Evolutionary conservation across 2,113 vertebrate species (phyloP).

Genomic region (Cephalopterus ornatus): DNA sequence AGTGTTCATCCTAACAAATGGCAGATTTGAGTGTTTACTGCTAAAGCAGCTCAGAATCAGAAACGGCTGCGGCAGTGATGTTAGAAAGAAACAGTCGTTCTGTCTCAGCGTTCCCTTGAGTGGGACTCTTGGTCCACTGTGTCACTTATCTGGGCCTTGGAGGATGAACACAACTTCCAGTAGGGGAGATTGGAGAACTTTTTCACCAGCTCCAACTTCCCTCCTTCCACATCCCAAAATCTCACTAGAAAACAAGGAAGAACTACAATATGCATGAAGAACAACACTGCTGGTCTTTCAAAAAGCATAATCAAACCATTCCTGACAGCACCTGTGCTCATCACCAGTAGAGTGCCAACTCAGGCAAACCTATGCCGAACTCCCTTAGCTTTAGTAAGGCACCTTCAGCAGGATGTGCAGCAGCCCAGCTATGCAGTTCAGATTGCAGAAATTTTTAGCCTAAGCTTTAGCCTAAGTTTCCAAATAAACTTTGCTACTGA

Average conservation of each 20-base stretch:
- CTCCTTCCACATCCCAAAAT: background rate
- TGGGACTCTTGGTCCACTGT: background rate
- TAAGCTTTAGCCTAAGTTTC: background rate
- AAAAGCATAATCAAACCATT: background rate
- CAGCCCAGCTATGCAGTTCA: background rate
- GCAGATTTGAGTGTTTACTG: background rate
- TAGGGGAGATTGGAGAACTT: background rate
- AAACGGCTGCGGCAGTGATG: background rate
- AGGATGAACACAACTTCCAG: background rate
- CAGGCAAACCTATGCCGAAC: background rate
- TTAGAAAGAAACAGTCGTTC: background rate
- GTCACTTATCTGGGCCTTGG: background rate
- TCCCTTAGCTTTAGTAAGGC: background rate
- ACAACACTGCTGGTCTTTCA: background rate
- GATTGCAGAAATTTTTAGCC: background rate
- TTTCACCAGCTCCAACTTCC: background rate
- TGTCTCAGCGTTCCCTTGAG: background rate
- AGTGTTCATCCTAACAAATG: background rate
- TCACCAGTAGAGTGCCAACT: accelerated
- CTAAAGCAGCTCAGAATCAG: background rate
- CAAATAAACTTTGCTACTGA: background rate
- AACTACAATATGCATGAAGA: background rate
- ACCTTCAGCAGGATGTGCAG: background rate
- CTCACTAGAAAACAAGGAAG: background rate
- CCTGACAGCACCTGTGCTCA: background rate